Percentiles rank a stretch among this genome's conserved stretches.
Conservation (phyloP, 2,113 vertebrate genomes). For the Eubucco bourcierii region DNA sequence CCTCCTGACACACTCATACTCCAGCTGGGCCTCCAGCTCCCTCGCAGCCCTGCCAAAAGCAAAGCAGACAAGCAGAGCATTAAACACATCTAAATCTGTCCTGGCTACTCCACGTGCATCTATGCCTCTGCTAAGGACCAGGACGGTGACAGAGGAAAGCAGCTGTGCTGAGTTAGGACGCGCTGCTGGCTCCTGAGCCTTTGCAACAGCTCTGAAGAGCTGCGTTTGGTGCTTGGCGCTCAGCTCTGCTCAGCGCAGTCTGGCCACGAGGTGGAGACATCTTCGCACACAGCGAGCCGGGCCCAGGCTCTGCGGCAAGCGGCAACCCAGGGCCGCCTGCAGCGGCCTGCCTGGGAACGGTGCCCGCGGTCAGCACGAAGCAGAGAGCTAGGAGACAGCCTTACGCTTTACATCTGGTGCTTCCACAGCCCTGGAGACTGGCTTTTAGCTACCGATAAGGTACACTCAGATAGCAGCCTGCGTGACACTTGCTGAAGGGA, state of each 20-base stretch:
- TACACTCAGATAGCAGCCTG: neutral
- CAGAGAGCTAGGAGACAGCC: neutral
- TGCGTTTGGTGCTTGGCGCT: rapidly evolving
- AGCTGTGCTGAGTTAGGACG: neutral
- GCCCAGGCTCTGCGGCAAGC: rapidly evolving
- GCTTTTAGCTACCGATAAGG: neutral
- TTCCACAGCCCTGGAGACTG: neutral
- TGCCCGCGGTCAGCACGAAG: neutral
- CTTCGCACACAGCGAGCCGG: neutral
- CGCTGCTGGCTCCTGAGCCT: neutral
- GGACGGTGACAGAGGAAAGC: neutral
- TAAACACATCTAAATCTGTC: neutral
- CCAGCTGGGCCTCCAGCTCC: conserved; percentile 77
- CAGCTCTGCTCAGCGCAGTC: neutral
- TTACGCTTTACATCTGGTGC: neutral
- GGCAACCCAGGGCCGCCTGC: rapidly evolving
- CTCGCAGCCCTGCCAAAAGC: conserved; percentile 62
- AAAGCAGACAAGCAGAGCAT: neutral
- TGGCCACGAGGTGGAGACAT: conserved; percentile 10
- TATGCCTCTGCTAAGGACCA: neutral
- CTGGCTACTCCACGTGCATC: neutral
- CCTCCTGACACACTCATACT: conserved; percentile 74
- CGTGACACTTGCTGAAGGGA: neutral
- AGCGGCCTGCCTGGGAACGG: neutral
- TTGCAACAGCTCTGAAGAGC: rapidly evolving